phyloP scores from a whole-genome alignment of 1,140 invertebrate species.

The Drosophila eugracilis region DNA sequence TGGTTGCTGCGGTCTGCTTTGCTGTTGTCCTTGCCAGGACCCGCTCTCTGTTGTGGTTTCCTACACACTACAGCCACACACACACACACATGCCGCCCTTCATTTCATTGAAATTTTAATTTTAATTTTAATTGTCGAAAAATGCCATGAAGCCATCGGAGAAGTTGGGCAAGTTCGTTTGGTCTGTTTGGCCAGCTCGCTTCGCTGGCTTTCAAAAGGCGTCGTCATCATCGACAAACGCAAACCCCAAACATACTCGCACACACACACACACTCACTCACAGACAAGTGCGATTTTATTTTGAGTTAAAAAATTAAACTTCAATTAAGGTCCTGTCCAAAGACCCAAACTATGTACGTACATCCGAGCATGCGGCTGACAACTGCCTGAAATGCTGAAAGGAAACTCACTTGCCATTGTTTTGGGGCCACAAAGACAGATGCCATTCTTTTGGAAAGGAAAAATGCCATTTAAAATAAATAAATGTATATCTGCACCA shows the following conservation, averaged over 20 bases:
- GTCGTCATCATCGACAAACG: conserved; percentile 9
- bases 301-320: conserved; percentile 52
- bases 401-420: conserved; percentile 10
- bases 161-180: conserved; percentile 54
- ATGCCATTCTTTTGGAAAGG: not conserved
- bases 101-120: conserved; percentile 72
- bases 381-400: conserved; percentile 36
- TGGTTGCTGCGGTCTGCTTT: conserved; percentile 80
- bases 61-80: conserved; percentile 37
- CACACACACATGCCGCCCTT: conserved; percentile 13
- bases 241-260: conserved; percentile 20
- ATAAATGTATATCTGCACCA: too few relatives aligned
- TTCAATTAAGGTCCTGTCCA: conserved; percentile 57
- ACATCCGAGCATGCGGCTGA: conserved; percentile 8
- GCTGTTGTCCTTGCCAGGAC: conserved; percentile 26
- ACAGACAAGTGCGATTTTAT: too few relatives aligned
- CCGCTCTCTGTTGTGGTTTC: conserved; percentile 69
- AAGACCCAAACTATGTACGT: conserved; percentile 9
- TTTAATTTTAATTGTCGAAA: conserved; percentile 80
- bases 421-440: conserved; percentile 3
- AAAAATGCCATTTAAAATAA: not conserved
- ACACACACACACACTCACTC: conserved; percentile 5
- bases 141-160: conserved; percentile 70
- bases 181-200: conserved; percentile 34
- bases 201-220: conserved; percentile 52